Percentiles rank a stretch among this genome's conserved stretches.
phyloP scores from a whole-genome alignment of 2,113 vertebrate genomes.

The Talpa occidentalis region DNA sequence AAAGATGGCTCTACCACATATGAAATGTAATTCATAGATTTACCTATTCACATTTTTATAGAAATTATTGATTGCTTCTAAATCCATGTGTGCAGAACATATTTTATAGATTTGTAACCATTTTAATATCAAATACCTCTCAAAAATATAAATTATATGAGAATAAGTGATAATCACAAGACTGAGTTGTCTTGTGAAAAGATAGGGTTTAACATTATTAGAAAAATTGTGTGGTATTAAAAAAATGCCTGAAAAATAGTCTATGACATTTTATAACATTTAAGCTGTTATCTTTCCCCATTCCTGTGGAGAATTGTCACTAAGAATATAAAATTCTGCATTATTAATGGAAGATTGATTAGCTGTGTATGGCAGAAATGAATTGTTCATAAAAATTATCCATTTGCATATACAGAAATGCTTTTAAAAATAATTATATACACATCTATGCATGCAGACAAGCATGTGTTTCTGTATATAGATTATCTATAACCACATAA shows the following conservation, averaged over 20 bases:
- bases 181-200: not conserved
- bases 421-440: not conserved
- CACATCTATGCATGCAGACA: not conserved
- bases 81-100: not conserved
- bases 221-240: not conserved
- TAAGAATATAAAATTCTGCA: not conserved
- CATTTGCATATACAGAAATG: not conserved
- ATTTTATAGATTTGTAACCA: not conserved
- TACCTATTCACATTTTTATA: not conserved
- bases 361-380: not conserved
- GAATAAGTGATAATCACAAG: not conserved
- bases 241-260: constrained; percentile 4
- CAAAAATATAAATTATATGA: constrained; percentile 12
- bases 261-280: constrained; percentile 21
- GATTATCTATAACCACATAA: not conserved
- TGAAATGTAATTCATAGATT: not conserved
- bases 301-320: constrained; percentile 17
- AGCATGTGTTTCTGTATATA: not conserved
- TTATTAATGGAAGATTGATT: constrained; percentile 38
- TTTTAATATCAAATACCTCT: not conserved
- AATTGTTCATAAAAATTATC: not conserved
- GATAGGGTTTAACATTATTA: not conserved
- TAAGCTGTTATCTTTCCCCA: not conserved
- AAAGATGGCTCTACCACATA: not conserved
- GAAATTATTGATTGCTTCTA: not conserved